Conservation (phyloP, 2,113 vertebrate genomes). For the Trochalopteron elliotii region DNA sequence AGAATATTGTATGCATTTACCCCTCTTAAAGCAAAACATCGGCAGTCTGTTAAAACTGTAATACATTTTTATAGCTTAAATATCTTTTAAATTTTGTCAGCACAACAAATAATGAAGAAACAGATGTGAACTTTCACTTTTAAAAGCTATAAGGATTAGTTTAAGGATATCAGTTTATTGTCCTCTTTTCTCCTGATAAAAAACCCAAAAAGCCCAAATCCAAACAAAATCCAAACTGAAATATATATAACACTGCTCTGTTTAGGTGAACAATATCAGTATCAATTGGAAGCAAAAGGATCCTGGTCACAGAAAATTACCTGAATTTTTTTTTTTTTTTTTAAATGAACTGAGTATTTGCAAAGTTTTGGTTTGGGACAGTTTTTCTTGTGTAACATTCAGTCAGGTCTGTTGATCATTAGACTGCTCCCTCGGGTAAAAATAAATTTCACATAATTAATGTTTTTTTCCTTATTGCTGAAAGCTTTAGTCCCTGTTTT, state of each 20-base stretch:
- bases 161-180: background rate
- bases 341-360: background rate
- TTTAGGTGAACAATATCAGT: background rate
- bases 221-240: background rate
- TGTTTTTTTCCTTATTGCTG: background rate
- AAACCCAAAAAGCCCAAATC: fast-evolving
- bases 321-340: background rate
- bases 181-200: background rate
- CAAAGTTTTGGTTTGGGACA: background rate
- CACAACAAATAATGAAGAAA: background rate
- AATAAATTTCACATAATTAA: background rate
- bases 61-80: background rate
- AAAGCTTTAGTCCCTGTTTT: background rate
- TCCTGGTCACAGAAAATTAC: background rate
- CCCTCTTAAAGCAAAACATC: background rate
- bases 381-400: background rate
- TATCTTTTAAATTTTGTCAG: background rate
- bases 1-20: background rate
- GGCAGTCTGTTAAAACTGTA: background rate
- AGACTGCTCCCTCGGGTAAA: background rate
- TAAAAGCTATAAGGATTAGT: background rate
- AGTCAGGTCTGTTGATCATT: background rate
- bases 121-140: background rate
- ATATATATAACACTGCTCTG: background rate
- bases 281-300: background rate